Percentiles rank a stretch among this genome's conserved stretches.
These are phyloP conservation scores for Isoperla grammatica DNA, from an alignment of 2,888 invertebrate genomes.

Conservation along the genomic window DNA sequence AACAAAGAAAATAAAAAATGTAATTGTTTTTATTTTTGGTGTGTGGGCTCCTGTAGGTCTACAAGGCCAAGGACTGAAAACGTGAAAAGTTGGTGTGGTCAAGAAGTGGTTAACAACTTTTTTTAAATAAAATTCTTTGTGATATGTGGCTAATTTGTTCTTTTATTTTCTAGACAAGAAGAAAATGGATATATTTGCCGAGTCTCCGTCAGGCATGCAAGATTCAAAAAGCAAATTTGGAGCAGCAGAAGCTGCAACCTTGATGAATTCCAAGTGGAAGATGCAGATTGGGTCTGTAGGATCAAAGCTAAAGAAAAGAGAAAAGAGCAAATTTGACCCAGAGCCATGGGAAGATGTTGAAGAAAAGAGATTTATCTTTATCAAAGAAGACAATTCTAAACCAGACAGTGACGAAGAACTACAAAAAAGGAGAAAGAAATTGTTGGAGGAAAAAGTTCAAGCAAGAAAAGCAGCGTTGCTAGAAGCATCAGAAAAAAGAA, in stretches of 20 bases:
- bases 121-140: too few relatives aligned
- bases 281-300: constrained; percentile 61
- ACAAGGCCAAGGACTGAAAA: too few relatives aligned
- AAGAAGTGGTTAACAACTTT: too few relatives aligned
- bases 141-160: too few relatives aligned
- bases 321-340: constrained; percentile 36
- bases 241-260: constrained; percentile 43
- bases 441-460: constrained; percentile 25
- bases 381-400: constrained; percentile 32
- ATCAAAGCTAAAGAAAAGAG: constrained; percentile 57
- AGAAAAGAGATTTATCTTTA: constrained; percentile 39
- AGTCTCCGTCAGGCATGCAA: constrained; percentile 45
- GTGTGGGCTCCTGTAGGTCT: too few relatives aligned
- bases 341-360: constrained; percentile 41
- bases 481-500: constrained; percentile 31
- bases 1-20: too few relatives aligned
- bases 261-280: constrained; percentile 55
- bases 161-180: constrained; percentile 35
- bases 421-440: constrained; percentile 28
- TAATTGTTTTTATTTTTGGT: too few relatives aligned
- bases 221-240: constrained; percentile 48
- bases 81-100: too few relatives aligned
- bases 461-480: constrained; percentile 14
- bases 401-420: constrained; percentile 29
- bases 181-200: constrained; percentile 37